Evolutionary conservation across 2,888 invertebrate species (phyloP).

Genomic region (Stegana nigrithorax): DNA sequence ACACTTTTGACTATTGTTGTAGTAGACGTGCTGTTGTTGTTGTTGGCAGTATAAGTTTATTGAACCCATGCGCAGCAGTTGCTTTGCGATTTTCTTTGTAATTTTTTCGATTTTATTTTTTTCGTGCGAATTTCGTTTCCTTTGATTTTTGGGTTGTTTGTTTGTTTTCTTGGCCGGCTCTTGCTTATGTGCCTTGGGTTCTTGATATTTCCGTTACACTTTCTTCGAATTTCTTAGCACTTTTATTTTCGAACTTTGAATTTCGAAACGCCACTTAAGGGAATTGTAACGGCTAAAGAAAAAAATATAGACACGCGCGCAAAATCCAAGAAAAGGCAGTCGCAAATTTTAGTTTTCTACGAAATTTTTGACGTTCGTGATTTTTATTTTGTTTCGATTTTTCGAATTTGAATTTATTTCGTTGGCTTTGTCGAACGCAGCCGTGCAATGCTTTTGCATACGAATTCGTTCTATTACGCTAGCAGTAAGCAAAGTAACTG

Average conservation of each 20-base stretch:
- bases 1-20: background rate
- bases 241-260: too few species aligned
- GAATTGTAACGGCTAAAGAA: too few species aligned
- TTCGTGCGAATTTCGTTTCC: background rate
- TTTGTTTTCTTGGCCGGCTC: constrained; percentile 11
- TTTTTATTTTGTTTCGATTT: background rate
- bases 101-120: background rate
- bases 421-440: background rate
- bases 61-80: too few species aligned
- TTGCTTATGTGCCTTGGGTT: constrained; percentile 28
- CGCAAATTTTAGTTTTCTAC: background rate
- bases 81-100: background rate
- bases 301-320: too few species aligned
- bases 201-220: too few species aligned
- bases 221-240: too few species aligned
- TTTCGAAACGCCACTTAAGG: too few species aligned
- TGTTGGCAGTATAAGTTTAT: constrained; percentile 32
- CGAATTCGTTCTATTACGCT: background rate
- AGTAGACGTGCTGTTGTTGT: constrained; percentile 8
- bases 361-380: background rate
- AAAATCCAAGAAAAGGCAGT: too few species aligned
- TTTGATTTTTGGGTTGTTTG: constrained; percentile 3
- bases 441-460: background rate
- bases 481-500: constrained; percentile 1
- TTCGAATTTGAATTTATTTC: background rate